These are phyloP conservation scores for Gandaritis pyraliata DNA, from an alignment of 2,888 invertebrate species.

Conservation along the genomic window DNA sequence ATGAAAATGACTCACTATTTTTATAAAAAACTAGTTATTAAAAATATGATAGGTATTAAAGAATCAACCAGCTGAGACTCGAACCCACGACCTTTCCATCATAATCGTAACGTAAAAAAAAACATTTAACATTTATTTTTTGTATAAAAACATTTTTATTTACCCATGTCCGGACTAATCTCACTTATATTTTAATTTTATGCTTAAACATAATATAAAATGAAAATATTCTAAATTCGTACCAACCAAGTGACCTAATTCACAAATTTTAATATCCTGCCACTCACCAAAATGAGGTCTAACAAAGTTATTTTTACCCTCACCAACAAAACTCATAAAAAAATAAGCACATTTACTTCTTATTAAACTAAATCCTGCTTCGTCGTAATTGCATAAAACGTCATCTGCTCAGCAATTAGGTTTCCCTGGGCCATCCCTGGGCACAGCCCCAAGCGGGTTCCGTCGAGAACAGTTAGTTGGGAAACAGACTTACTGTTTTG, in stretches of 20 bases:
- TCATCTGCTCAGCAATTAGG: conserved; percentile 56
- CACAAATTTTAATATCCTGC: not conserved
- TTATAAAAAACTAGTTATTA: no score
- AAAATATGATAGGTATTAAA: no score
- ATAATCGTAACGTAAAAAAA: no score
- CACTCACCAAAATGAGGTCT: conserved; percentile 2
- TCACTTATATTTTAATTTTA: no score
- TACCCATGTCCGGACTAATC: no score
- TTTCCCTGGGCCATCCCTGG: conserved; percentile 46
- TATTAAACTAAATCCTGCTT: conserved; percentile 36
- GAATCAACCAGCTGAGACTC: no score
- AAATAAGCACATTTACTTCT: conserved; percentile 21
- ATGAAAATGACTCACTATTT: no score
- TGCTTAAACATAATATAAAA: no score
- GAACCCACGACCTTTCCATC: no score
- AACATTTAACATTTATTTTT: no score
- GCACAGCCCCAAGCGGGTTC: conserved; percentile 50
- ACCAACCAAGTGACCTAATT: not conserved
- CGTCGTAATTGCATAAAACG: conserved; percentile 57
- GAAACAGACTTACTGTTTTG: conserved; percentile 44
- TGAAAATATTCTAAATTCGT: not conserved
- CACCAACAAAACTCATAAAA: conserved; percentile 7
- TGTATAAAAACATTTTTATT: no score
- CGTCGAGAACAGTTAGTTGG: conserved; percentile 43
- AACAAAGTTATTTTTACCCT: not conserved